A percentile compares a stretch with the other conserved stretches of the same genome.
Evolutionary conservation across 2,113 vertebrate genomes (phyloP).

Genomic region (Hippocampus mohnikei): DNA sequence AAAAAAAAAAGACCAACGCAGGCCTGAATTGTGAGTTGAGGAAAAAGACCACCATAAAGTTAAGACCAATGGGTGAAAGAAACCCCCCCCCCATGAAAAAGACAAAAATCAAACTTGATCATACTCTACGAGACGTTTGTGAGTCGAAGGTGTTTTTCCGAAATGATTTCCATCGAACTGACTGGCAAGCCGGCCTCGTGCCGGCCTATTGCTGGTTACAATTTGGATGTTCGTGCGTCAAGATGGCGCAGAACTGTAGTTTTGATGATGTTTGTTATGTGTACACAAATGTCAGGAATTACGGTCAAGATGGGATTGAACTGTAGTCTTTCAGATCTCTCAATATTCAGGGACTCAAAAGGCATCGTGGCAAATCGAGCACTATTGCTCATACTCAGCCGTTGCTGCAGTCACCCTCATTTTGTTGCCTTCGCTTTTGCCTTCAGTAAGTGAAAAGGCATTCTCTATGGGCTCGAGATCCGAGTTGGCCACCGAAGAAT

Average conservation of each 20-base stretch:
- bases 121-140: conserved; percentile 55
- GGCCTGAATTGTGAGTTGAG: conserved; percentile 22
- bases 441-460: background rate
- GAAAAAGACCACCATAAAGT: conserved; percentile 45
- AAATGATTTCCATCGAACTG: conserved; percentile 65
- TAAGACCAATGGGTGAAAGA: background rate
- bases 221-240: conserved; percentile 58
- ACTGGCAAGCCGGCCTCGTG: conserved; percentile 46
- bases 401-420: too few relatives aligned
- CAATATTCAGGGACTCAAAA: background rate
- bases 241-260: too few relatives aligned
- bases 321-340: background rate
- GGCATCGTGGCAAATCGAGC: too few relatives aligned
- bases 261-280: background rate
- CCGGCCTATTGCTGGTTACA: conserved; percentile 70
- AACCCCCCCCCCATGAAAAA: too few relatives aligned
- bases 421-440: background rate
- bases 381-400: too few relatives aligned
- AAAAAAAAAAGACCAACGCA: conserved; percentile 18
- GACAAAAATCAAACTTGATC: conserved; percentile 67
- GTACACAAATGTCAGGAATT: too few relatives aligned
- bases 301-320: background rate
- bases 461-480: background rate
- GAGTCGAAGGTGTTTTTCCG: conserved; percentile 47
- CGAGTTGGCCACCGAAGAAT: background rate